These are phyloP conservation scores for Myotis daubentonii DNA, from an alignment of 2,797 vertebrate genomes.

Conservation along the genomic window DNA sequence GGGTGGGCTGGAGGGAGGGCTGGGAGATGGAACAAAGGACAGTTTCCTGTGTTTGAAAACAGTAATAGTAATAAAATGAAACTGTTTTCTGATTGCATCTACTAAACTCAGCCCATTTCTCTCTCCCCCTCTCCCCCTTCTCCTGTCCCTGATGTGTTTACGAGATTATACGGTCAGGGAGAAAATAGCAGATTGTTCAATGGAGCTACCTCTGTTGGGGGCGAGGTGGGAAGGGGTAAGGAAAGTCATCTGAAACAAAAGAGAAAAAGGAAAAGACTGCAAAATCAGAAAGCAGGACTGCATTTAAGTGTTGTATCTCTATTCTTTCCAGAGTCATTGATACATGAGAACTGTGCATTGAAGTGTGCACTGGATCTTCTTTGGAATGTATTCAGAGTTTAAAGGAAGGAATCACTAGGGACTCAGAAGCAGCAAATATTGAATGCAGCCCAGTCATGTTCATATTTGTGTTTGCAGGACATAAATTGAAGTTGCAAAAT, in stretches of 20 bases:
- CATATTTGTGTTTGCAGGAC: background rate
- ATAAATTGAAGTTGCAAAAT: background rate
- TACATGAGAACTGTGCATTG: background rate
- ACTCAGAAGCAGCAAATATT: background rate
- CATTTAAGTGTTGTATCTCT: background rate
- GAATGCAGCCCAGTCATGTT: background rate
- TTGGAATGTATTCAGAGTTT: background rate
- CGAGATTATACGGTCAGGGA: background rate
- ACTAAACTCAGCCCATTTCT: background rate
- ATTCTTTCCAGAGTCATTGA: background rate
- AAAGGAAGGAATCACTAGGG: background rate
- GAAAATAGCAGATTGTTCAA: background rate
- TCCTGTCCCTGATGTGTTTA: background rate
- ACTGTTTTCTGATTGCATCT: background rate
- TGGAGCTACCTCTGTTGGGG: background rate
- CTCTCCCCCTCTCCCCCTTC: background rate
- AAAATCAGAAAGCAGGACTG: background rate
- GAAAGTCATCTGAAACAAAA: background rate
- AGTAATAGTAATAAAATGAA: background rate
- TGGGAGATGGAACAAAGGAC: background rate
- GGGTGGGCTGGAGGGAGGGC: too few relatives aligned
- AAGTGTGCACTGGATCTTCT: background rate
- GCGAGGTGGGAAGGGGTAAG: background rate
- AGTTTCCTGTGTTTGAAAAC: background rate
- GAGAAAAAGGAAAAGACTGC: background rate